A percentile compares a stretch with the other conserved stretches of the same genome.
Conservation (phyloP, 1,140 invertebrate genomes). For the Neodiprion lecontei region DNA sequence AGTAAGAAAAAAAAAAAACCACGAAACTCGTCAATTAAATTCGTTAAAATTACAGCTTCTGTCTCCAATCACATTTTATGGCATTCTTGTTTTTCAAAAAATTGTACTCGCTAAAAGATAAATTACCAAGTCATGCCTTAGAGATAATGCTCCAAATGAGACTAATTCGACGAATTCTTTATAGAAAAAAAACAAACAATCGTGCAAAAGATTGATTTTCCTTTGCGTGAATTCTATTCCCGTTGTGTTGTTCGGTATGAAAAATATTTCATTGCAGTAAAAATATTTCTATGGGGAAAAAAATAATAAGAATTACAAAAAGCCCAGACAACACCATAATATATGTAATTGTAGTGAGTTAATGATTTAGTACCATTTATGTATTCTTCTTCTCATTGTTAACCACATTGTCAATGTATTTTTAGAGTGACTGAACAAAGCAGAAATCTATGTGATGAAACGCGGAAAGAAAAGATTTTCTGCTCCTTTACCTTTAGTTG, state of each 20-base stretch:
- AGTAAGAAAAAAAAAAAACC: slow-evolving; percentile 29
- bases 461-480: not conserved
- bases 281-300: not conserved
- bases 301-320: slow-evolving; percentile 19
- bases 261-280: too few relatives aligned
- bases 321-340: slow-evolving; percentile 43
- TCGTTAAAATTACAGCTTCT: not conserved
- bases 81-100: slow-evolving; percentile 14
- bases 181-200: too few relatives aligned
- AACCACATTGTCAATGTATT: slow-evolving; percentile 43
- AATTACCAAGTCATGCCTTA: not conserved
- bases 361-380: slow-evolving; percentile 44
- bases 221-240: too few relatives aligned
- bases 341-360: slow-evolving; percentile 47
- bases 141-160: too few relatives aligned
- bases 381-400: slow-evolving; percentile 27
- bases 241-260: too few relatives aligned
- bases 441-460: not conserved
- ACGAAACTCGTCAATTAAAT: not conserved
- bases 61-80: slow-evolving; percentile 37
- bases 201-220: too few relatives aligned
- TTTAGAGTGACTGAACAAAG: slow-evolving; percentile 13
- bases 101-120: not conserved
- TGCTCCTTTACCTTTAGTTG: slow-evolving; percentile 52
- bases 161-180: too few relatives aligned